Evolutionary conservation across 2,797 vertebrate genomes (phyloP).

Genomic region (Poecilia wingei): DNA sequence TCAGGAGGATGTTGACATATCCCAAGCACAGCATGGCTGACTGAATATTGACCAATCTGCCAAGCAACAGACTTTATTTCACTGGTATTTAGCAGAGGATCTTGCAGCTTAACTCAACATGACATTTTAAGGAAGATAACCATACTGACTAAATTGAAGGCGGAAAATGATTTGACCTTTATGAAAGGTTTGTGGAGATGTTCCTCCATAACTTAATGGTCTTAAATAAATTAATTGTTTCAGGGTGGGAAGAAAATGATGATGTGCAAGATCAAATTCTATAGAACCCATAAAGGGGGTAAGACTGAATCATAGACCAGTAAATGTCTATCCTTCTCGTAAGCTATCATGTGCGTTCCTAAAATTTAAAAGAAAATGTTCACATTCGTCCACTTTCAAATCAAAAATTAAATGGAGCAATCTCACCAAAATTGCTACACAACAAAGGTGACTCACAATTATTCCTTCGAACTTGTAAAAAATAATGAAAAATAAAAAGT

Average conservation of each 20-base stretch:
- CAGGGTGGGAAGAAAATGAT: neutral
- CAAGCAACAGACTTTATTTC: neutral
- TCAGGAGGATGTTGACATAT: neutral
- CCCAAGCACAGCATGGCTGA: neutral
- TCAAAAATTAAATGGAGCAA: neutral
- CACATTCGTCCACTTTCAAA: neutral
- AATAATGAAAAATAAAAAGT: neutral
- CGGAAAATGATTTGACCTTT: neutral
- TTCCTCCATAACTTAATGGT: neutral
- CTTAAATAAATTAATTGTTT: neutral
- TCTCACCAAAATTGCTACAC: neutral
- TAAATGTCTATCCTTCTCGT: neutral
- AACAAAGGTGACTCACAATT: neutral
- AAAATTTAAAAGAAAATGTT: neutral
- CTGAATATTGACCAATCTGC: neutral
- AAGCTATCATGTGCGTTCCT: neutral
- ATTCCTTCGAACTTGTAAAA: neutral
- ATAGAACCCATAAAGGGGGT: neutral
- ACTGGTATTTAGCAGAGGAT: neutral
- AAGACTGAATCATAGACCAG: neutral
- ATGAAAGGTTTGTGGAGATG: neutral
- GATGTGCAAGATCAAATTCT: neutral
- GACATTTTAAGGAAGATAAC: neutral
- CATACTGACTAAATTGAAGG: neutral
- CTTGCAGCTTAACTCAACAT: neutral